phyloP scores from a whole-genome alignment of 2,113 vertebrate species.

The Hippocampus zosterae region DNA sequence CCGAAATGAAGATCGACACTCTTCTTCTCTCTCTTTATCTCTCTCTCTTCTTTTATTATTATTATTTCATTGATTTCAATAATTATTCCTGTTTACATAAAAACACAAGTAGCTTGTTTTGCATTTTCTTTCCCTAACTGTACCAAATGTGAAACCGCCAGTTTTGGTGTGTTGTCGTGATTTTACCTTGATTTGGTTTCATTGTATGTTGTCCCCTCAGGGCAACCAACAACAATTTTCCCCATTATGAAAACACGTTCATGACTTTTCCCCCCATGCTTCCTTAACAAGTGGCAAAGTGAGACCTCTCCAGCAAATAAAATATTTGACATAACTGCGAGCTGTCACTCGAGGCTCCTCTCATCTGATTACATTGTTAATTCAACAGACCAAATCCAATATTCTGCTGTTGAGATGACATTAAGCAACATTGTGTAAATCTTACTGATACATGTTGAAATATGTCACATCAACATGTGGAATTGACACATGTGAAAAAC shows the following conservation, averaged over 20 bases:
- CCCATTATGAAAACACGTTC: neutral
- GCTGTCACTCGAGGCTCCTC: neutral
- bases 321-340: neutral
- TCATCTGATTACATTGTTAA: neutral
- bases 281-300: neutral
- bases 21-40: too few species aligned
- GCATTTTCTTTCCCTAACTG: too few species aligned
- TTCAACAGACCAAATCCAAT: neutral
- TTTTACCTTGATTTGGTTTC: too few species aligned
- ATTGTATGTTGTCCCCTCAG: too few species aligned
- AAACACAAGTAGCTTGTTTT: too few species aligned
- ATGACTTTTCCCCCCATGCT: neutral
- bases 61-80: too few species aligned
- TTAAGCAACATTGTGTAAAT: slow-evolving; percentile 10
- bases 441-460: slow-evolving; percentile 7
- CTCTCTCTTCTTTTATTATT: too few species aligned
- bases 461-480: slow-evolving; percentile 24
- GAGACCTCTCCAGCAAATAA: neutral
- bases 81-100: too few species aligned
- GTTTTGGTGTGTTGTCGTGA: too few species aligned
- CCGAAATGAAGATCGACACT: too few species aligned
- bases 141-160: too few species aligned
- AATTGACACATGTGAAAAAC: slow-evolving; percentile 31
- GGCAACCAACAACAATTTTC: neutral
- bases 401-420: slow-evolving; percentile 7